Conservation (phyloP, 2,797 vertebrate species). For the Crenuchus spilurus region DNA sequence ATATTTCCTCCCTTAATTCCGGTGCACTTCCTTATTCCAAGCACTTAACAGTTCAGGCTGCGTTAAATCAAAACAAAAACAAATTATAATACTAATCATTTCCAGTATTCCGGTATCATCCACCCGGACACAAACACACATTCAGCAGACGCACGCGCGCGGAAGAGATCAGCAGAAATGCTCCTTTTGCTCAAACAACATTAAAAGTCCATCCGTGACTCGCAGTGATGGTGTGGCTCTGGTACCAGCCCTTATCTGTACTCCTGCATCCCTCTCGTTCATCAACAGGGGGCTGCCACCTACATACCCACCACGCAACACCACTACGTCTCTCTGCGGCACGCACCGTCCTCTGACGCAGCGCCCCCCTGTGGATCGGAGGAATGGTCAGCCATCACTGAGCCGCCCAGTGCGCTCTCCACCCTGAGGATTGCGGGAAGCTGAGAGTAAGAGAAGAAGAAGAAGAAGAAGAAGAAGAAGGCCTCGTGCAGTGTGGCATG, state of each 20-base stretch:
- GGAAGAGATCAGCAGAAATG: slow-evolving; percentile 43
- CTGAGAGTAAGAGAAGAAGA: slow-evolving; percentile 84
- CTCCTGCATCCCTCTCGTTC: slow-evolving; percentile 66
- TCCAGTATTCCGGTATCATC: slow-evolving; percentile 79
- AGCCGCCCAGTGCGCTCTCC: slow-evolving; percentile 87
- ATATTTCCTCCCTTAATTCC: slow-evolving; percentile 76
- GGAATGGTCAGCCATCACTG: slow-evolving; percentile 80
- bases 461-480: slow-evolving; percentile 69
- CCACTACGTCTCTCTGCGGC: slow-evolving; percentile 27
- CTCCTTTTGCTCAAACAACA: slow-evolving; percentile 45
- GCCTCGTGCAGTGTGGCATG: slow-evolving; percentile 88
- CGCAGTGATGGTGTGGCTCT: slow-evolving; percentile 61
- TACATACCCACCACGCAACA: slow-evolving; percentile 78
- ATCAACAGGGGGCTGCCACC: slow-evolving; percentile 57
- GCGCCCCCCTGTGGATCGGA: slow-evolving; percentile 78
- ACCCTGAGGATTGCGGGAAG: slow-evolving; percentile 97
- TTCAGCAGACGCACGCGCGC: slow-evolving; percentile 48
- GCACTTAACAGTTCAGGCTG: slow-evolving; percentile 82
- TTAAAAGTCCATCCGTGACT: slow-evolving; percentile 53
- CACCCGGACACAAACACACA: slow-evolving; percentile 64
- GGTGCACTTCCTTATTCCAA: slow-evolving; percentile 70
- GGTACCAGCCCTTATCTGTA: slow-evolving; percentile 76
- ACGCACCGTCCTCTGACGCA: slow-evolving; percentile 21
- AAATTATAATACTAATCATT: slow-evolving; percentile 48
- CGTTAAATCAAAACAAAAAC: slow-evolving; percentile 44